Percentiles rank a stretch among this genome's conserved stretches.
Conservation (phyloP, 1,140 invertebrate species). For the Drosophila jambulina region DNA sequence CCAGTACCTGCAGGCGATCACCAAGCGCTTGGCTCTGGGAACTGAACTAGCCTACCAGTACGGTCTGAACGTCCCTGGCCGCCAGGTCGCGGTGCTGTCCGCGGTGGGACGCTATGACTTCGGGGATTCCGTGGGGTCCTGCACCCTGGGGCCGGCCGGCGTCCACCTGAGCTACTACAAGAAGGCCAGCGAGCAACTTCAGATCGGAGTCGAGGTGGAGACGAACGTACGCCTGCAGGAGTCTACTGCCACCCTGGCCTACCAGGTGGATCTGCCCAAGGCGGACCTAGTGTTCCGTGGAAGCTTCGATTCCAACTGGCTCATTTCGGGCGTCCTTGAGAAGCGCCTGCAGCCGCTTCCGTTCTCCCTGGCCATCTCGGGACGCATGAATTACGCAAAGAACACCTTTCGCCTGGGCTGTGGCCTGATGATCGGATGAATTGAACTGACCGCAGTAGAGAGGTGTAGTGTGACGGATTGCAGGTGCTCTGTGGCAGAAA, state of each 20-base stretch:
- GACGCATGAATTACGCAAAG: slow-evolving; percentile 95
- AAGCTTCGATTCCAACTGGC: slow-evolving; percentile 97
- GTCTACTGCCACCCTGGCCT: slow-evolving; percentile 96
- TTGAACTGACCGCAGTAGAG: neutral
- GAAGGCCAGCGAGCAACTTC: slow-evolving; percentile 95
- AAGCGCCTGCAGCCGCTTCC: slow-evolving; percentile 97
- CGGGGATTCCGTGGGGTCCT: slow-evolving; percentile 87
- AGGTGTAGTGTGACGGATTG: neutral
- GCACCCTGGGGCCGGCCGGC: slow-evolving; percentile 91
- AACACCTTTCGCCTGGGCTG: slow-evolving; percentile 94
- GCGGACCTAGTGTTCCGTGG: slow-evolving; percentile 97
- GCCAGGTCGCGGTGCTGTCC: slow-evolving; percentile 93
- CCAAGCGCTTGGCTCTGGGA: slow-evolving; percentile 92
- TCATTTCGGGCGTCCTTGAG: slow-evolving; percentile 96
- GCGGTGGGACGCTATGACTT: slow-evolving; percentile 91
- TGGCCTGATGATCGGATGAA: slow-evolving; percentile 94
- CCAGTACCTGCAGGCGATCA: slow-evolving; percentile 95
- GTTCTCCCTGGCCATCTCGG: slow-evolving; percentile 96
- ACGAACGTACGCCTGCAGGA: slow-evolving; percentile 95
- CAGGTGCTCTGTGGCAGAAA: neutral
- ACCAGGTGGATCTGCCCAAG: slow-evolving; percentile 98
- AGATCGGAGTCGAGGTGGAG: slow-evolving; percentile 94
- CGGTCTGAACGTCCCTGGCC: slow-evolving; percentile 93
- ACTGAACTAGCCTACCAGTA: slow-evolving; percentile 97
- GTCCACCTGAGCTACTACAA: slow-evolving; percentile 97